These are phyloP conservation scores for Marcusenius ussheri DNA, from an alignment of 2,113 vertebrate species.

Conservation along the genomic window DNA sequence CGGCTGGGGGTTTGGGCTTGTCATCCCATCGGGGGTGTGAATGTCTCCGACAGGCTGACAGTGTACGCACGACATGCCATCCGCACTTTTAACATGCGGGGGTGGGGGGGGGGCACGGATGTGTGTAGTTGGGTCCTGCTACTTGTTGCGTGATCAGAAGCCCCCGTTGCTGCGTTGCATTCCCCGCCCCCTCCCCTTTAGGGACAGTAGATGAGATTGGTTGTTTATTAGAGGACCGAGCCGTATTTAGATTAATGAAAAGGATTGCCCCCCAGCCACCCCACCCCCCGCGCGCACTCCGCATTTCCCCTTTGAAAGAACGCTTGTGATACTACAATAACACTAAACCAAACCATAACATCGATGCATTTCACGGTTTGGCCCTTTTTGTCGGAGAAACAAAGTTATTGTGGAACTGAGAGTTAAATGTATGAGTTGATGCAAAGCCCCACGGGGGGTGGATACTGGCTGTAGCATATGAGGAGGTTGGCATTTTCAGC, in stretches of 20 bases:
- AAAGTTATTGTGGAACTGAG: not conserved
- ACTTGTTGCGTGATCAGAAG: not conserved
- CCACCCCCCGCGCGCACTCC: not conserved
- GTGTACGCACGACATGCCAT: not conserved
- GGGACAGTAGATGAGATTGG: conserved; percentile 4
- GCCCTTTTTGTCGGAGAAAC: too few relatives aligned
- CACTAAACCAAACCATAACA: not conserved
- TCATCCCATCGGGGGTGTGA: not conserved
- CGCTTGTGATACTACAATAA: not conserved
- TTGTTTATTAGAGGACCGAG: not conserved
- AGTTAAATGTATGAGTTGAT: not conserved
- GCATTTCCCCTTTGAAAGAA: not conserved
- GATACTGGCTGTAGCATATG: not conserved
- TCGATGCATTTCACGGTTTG: not conserved
- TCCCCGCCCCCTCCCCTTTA: not conserved
- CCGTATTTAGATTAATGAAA: not conserved
- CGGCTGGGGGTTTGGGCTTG: not conserved
- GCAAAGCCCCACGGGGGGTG: not conserved
- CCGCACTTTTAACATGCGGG: not conserved
- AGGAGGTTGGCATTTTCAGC: not conserved
- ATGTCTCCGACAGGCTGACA: not conserved
- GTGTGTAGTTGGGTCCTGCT: not conserved
- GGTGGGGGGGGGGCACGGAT: not conserved
- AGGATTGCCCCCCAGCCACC: not conserved
- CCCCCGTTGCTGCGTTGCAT: not conserved